A percentile compares a stretch with the other conserved stretches of the same genome.
These are phyloP conservation scores for Bovichtus variegatus DNA, from an alignment of 2,797 vertebrate species.

Conservation along the genomic window DNA sequence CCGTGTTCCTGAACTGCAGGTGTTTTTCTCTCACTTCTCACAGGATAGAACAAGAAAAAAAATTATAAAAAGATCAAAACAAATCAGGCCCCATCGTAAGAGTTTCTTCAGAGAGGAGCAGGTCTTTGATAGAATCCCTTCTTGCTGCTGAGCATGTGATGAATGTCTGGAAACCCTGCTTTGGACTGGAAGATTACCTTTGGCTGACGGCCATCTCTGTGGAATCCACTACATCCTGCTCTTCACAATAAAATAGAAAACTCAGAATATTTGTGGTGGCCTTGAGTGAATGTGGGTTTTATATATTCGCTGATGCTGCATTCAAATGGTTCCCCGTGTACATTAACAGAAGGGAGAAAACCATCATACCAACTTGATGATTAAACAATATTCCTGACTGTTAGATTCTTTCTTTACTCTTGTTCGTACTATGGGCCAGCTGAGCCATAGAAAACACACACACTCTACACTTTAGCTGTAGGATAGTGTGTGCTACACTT, in stretches of 20 bases:
- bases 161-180: slow-evolving; percentile 23
- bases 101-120: not conserved
- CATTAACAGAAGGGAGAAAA: not conserved
- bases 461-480: not conserved
- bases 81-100: not conserved
- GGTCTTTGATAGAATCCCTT: slow-evolving; percentile 12
- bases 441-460: not conserved
- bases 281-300: not conserved
- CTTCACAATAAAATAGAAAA: slow-evolving; percentile 2
- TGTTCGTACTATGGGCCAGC: not conserved
- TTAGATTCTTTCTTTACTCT: not conserved
- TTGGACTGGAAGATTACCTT: not conserved
- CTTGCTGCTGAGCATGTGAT: slow-evolving; percentile 21
- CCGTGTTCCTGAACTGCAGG: not conserved
- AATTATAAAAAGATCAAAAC: slow-evolving; percentile 25
- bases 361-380: not conserved
- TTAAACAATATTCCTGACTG: not conserved
- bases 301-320: not conserved
- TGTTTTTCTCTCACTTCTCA: not conserved
- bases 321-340: not conserved
- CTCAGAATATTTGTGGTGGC: not conserved
- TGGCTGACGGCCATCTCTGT: slow-evolving; percentile 15
- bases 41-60: not conserved
- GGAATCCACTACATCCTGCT: slow-evolving; percentile 8
- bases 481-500: slow-evolving; percentile 16